phyloP scores from a whole-genome alignment of 2,888 invertebrate species.

The Gnatocerus cornutus region DNA sequence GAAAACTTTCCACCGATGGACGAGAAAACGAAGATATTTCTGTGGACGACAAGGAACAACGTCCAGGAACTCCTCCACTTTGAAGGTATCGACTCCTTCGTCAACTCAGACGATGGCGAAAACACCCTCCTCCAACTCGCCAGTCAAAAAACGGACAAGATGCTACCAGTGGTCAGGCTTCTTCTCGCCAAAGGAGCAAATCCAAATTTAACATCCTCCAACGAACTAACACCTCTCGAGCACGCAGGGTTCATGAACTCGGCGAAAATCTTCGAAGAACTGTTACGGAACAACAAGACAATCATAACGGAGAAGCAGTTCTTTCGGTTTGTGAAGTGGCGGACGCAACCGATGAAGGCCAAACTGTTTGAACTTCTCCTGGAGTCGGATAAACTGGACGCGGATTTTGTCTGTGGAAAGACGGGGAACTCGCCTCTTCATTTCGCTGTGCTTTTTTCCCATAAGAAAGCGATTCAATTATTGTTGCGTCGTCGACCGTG shows the following conservation, averaged over 20 bases:
- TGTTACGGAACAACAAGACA: conserved; percentile 6
- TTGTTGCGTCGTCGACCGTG: conserved; percentile 1
- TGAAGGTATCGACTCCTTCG: not conserved
- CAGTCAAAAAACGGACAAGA: conserved; percentile 4
- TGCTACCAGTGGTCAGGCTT: conserved; percentile 6
- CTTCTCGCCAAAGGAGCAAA: conserved; percentile 4
- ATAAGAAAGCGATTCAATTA: conserved; percentile 22
- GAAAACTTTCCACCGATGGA: not conserved
- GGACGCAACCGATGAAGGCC: not conserved
- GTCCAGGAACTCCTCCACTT: not conserved
- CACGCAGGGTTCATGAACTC: conserved; percentile 3
- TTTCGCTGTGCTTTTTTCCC: conserved; percentile 16
- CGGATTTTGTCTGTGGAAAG: not conserved
- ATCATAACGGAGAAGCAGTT: conserved; percentile 2
- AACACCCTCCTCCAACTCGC: conserved; percentile 23
- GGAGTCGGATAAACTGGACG: conserved; percentile 27
- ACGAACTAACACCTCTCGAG: conserved; percentile 5
- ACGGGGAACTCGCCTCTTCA: conserved; percentile 27
- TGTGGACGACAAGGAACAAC: conserved; percentile 3
- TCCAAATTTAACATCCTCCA: conserved; percentile 13
- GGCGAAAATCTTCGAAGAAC: not conserved
- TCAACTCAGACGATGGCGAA: conserved; percentile 14
- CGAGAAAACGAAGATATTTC: conserved; percentile 10
- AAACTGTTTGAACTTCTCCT: conserved; percentile 7
- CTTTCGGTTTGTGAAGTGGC: conserved; percentile 5